These are phyloP conservation scores for Chrysochloris asiatica DNA, from an alignment of 2,113 vertebrate species.

Conservation along the genomic window DNA sequence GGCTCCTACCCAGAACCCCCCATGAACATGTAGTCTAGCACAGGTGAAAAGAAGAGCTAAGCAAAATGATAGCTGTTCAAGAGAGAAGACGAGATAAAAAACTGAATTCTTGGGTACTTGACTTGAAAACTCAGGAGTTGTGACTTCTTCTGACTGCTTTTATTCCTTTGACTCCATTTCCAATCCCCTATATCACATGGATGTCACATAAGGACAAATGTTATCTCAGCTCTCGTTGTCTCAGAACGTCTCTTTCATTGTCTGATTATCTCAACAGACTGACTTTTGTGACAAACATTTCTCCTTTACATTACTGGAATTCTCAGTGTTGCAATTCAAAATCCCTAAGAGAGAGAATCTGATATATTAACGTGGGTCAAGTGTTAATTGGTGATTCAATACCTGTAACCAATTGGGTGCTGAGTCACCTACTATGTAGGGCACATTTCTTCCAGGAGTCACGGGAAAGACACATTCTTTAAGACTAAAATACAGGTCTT, in stretches of 20 bases:
- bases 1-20: too few species aligned
- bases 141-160: background rate
- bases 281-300: background rate
- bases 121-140: background rate
- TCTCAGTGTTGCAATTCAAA: background rate
- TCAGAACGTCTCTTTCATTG: background rate
- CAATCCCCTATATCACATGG: background rate
- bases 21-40: background rate
- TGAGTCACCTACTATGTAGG: background rate
- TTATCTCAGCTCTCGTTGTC: background rate
- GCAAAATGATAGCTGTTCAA: background rate
- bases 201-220: background rate
- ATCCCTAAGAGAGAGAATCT: background rate
- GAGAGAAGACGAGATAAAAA: background rate
- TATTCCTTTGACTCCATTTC: background rate
- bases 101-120: background rate
- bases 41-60: background rate
- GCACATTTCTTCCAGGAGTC: background rate
- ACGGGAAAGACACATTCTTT: background rate
- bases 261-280: background rate
- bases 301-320: background rate
- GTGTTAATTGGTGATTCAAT: background rate
- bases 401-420: background rate
- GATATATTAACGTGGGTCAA: background rate
- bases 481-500: too few species aligned